phyloP scores from a whole-genome alignment of 2,888 invertebrate genomes.

The Thysanoteuthis rhombus region DNA sequence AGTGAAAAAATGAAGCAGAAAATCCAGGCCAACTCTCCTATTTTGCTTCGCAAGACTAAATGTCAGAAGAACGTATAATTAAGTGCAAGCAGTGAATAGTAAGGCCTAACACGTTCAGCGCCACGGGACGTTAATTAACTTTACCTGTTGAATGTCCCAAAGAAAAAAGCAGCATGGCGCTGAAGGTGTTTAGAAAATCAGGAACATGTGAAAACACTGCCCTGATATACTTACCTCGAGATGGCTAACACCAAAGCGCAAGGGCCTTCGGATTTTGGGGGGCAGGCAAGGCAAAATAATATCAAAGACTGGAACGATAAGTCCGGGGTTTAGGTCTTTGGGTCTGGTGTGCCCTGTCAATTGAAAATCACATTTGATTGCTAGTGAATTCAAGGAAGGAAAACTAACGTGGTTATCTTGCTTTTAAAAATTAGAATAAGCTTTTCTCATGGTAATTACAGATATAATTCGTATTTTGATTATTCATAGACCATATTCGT shows the following conservation, averaged over 20 bases:
- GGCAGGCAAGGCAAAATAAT: slow-evolving; percentile 56
- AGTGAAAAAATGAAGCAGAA: not conserved
- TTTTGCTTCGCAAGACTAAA: not conserved
- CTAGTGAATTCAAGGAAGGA: not conserved
- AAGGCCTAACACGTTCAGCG: too few species aligned
- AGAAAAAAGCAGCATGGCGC: too few species aligned
- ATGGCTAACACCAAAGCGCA: slow-evolving; percentile 57
- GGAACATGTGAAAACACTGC: not conserved
- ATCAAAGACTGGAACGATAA: slow-evolving; percentile 59
- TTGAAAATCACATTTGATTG: not conserved
- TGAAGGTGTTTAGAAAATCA: not conserved
- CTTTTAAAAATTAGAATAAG: too few species aligned
- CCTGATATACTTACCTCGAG: slow-evolving; percentile 43
- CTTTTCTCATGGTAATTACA: too few species aligned
- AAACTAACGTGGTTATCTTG: not conserved
- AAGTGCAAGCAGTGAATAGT: not conserved
- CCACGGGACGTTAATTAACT: too few species aligned
- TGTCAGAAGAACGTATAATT: not conserved
- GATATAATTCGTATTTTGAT: too few species aligned
- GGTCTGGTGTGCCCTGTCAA: slow-evolving; percentile 50
- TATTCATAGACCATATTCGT: too few species aligned
- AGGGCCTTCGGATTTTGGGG: slow-evolving; percentile 49
- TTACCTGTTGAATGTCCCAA: too few species aligned
- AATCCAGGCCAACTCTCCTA: not conserved
- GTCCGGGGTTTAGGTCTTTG: slow-evolving; percentile 48